These are phyloP conservation scores for Aphyosemion australe DNA, from an alignment of 2,113 vertebrate genomes.

Conservation along the genomic window DNA sequence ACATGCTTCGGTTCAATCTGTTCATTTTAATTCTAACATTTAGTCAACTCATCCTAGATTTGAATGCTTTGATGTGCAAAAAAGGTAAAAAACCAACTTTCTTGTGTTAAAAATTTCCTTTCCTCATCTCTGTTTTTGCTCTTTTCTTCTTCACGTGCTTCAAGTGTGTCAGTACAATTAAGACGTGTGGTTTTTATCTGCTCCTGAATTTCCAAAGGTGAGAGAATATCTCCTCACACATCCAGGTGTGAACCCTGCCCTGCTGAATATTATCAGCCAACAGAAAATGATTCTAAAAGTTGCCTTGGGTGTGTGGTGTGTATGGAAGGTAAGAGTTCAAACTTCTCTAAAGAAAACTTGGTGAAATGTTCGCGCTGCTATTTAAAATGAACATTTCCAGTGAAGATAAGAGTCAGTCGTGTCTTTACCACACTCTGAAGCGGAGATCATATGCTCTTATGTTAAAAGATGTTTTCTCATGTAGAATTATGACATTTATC, in stretches of 20 bases:
- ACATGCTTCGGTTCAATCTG: conserved; percentile 36
- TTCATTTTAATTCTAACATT: conserved; percentile 32
- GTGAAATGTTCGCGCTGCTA: too few species aligned
- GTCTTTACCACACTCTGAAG: too few species aligned
- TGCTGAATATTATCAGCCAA: neutral
- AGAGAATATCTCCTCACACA: rapidly evolving
- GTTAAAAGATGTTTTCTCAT: too few species aligned
- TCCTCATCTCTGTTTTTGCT: neutral
- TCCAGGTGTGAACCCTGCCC: neutral
- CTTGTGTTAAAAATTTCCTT: neutral
- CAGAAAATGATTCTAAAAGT: rapidly evolving
- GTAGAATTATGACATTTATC: too few species aligned
- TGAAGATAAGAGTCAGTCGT: too few species aligned
- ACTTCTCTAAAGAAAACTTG: neutral
- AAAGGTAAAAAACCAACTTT: conserved; percentile 52
- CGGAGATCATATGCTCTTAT: too few species aligned
- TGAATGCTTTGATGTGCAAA: neutral
- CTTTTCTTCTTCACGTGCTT: neutral
- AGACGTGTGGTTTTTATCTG: conserved; percentile 6
- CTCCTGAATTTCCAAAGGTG: conserved; percentile 42
- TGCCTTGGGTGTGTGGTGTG: conserved; percentile 43
- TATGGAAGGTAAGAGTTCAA: conserved; percentile 4
- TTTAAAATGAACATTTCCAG: too few species aligned
- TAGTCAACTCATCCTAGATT: neutral
- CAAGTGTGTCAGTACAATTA: neutral